Evolutionary conservation across 2,113 vertebrate species (phyloP).

Genomic region (Shinisaurus crocodilurus): DNA sequence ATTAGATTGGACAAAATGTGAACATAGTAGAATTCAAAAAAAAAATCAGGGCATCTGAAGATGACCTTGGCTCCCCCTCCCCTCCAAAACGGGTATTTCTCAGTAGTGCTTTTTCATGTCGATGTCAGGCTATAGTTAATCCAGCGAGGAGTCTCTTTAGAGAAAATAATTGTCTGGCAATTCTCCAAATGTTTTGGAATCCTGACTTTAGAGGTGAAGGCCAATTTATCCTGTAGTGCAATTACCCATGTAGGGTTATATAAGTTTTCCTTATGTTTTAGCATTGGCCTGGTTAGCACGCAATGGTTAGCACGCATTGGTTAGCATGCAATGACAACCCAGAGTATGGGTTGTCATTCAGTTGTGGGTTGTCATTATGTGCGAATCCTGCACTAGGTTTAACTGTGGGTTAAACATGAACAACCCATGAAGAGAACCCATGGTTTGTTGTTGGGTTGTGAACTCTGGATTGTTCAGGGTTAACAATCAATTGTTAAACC

Average conservation of each 20-base stretch:
- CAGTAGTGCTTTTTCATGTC: not conserved
- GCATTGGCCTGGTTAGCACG: not conserved
- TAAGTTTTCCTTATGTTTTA: not conserved
- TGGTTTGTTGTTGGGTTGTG: no score
- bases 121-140: not conserved
- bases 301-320: not conserved
- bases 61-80: not conserved
- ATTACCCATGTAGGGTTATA: not conserved
- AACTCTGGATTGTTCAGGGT: no score
- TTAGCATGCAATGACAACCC: not conserved
- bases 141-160: conserved; percentile 33
- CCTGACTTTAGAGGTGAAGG: not conserved
- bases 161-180: conserved; percentile 8
- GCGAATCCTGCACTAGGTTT: no score
- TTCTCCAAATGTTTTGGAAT: not conserved
- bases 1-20: not conserved
- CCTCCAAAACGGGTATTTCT: conserved; percentile 18
- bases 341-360: no score
- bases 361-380: no score
- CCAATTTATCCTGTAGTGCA: not conserved
- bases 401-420: no score
- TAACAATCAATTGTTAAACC: no score
- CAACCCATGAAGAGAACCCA: no score
- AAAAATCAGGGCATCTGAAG: conserved; percentile 25
- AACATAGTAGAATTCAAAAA: not conserved